Evolutionary conservation across 2,888 invertebrate species (phyloP).

Genomic region (Lucinisca nassula): DNA sequence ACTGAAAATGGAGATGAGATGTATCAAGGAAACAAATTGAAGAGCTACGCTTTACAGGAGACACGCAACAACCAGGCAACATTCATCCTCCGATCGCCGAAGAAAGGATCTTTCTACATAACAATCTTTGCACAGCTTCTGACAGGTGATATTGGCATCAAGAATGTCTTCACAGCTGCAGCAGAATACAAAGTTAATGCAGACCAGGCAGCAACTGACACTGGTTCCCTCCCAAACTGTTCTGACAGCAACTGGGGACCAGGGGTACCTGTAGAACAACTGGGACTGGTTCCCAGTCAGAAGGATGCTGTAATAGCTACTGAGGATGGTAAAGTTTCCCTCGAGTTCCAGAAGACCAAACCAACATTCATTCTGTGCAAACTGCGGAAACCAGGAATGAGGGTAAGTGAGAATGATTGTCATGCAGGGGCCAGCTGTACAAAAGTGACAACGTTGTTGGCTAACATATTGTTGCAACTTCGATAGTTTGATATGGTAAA

Average conservation of each 20-base stretch:
- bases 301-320: slow-evolving; percentile 79
- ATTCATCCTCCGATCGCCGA: slow-evolving; percentile 86
- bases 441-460: too few relatives aligned
- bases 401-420: slow-evolving; percentile 38
- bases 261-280: slow-evolving; percentile 86
- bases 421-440: too few relatives aligned
- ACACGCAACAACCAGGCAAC: slow-evolving; percentile 86
- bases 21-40: slow-evolving; percentile 85
- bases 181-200: slow-evolving; percentile 88
- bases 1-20: slow-evolving; percentile 85
- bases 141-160: slow-evolving; percentile 85
- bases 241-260: slow-evolving; percentile 88
- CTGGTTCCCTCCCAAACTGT: slow-evolving; percentile 86
- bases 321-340: slow-evolving; percentile 81
- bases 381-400: slow-evolving; percentile 85
- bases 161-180: slow-evolving; percentile 88
- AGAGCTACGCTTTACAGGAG: slow-evolving; percentile 87
- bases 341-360: slow-evolving; percentile 93
- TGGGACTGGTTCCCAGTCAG: slow-evolving; percentile 85
- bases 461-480: too few relatives aligned
- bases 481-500: too few relatives aligned
- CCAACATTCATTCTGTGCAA: slow-evolving; percentile 90
- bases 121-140: slow-evolving; percentile 87
- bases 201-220: slow-evolving; percentile 84
- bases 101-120: slow-evolving; percentile 86